Percentiles rank a stretch among this genome's conserved stretches.
phyloP scores from a whole-genome alignment of 92 coral and sea anemone species.

The Isaurus tuberculatus region DNA sequence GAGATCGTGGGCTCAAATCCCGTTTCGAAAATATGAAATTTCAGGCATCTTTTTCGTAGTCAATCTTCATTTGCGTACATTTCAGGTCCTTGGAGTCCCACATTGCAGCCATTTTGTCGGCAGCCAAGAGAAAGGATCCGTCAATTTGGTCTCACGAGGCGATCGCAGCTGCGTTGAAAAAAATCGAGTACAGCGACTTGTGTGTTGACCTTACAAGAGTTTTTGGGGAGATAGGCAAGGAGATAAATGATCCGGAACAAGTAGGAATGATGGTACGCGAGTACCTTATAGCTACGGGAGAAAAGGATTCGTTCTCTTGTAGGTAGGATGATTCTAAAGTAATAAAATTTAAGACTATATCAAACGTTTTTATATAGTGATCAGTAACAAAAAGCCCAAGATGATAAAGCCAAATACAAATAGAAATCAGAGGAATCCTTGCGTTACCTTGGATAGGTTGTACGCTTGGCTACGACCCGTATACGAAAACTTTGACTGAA shows the following conservation, averaged over 20 bases:
- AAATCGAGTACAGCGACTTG: constrained; percentile 84
- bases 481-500: no score
- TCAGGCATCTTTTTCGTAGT: no score
- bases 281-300: constrained; percentile 83
- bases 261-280: constrained; percentile 84
- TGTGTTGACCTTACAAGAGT: constrained; percentile 89
- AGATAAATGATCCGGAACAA: constrained; percentile 70
- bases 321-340: constrained; percentile 21
- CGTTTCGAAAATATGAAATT: no score
- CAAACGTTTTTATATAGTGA: no score
- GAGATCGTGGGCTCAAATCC: no score
- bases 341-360: no score
- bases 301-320: constrained; percentile 83
- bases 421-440: no score
- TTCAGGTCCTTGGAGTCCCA: constrained; percentile 68
- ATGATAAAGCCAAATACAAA: no score
- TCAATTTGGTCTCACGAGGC: constrained; percentile 78
- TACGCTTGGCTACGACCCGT: no score
- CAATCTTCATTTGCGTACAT: no score
- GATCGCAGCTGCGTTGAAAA: constrained; percentile 76
- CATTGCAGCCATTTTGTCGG: constrained; percentile 69
- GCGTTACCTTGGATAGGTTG: no score
- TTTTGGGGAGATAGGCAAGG: constrained; percentile 85
- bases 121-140: constrained; percentile 73
- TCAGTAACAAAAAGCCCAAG: no score